Evolutionary conservation across 2,113 vertebrate genomes (phyloP).

Genomic region (Callithrix jacchus): DNA sequence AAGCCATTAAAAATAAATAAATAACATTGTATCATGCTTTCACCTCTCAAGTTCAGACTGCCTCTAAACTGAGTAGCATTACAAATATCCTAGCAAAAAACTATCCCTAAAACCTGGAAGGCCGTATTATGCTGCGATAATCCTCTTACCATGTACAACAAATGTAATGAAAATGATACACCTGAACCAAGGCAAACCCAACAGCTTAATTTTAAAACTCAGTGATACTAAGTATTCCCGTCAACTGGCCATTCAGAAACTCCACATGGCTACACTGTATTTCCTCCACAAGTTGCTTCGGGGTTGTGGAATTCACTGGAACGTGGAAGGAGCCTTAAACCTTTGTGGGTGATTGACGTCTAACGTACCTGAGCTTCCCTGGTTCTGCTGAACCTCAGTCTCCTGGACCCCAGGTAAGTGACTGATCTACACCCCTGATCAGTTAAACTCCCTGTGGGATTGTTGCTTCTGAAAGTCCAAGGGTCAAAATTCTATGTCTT

Average conservation of each 20-base stretch:
- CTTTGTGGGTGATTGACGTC: rapidly evolving
- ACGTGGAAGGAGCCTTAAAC: rapidly evolving
- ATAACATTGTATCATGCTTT: not conserved
- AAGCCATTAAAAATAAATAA: not conserved
- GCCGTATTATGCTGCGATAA: not conserved
- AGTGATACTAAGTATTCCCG: not conserved
- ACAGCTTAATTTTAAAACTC: not conserved
- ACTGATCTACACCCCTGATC: too few species aligned
- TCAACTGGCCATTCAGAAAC: not conserved
- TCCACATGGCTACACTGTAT: rapidly evolving
- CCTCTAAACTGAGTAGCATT: not conserved
- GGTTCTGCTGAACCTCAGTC: not conserved
- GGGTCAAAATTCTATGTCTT: not conserved
- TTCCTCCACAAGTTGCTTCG: rapidly evolving
- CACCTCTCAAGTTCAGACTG: not conserved
- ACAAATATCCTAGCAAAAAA: not conserved
- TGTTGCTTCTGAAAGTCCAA: not conserved
- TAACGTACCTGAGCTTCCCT: not conserved
- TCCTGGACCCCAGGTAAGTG: not conserved
- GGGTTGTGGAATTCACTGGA: rapidly evolving
- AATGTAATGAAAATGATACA: not conserved
- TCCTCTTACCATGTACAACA: not conserved
- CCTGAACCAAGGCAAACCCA: not conserved
- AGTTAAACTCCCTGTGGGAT: not conserved
- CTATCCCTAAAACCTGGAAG: not conserved